phyloP scores from a whole-genome alignment of 1,140 invertebrate species.

The Sesamia nonagrioides region DNA sequence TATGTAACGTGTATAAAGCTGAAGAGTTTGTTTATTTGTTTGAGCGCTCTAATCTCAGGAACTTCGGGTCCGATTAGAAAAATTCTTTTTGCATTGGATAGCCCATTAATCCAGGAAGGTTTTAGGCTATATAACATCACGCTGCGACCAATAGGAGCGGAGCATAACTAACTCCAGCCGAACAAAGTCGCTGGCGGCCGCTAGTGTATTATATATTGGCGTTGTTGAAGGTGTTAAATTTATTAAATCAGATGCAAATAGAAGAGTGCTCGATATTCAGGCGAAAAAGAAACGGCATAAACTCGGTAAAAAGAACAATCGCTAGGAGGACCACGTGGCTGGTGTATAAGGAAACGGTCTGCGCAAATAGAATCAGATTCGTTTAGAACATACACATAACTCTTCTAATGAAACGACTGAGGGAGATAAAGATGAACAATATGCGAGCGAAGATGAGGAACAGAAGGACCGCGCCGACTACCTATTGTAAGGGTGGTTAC shows the following conservation, averaged over 20 bases:
- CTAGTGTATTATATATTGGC: too few species aligned
- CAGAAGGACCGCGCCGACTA: conserved; percentile 98
- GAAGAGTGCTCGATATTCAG: conserved; percentile 95
- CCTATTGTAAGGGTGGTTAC: conserved; percentile 98
- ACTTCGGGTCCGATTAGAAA: too few species aligned
- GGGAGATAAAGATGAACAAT: conserved; percentile 92
- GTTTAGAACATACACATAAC: conserved; percentile 91
- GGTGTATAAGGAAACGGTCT: conserved; percentile 86
- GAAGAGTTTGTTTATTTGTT: too few species aligned
- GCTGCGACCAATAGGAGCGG: too few species aligned
- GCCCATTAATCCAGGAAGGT: too few species aligned
- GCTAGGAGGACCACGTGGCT: conserved; percentile 89
- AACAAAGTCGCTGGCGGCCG: too few species aligned
- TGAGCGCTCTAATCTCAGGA: too few species aligned
- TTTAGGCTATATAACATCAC: too few species aligned
- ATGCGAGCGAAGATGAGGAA: conserved; percentile 96
- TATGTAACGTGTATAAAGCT: too few species aligned
- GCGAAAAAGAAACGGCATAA: conserved; percentile 96
- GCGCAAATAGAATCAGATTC: conserved; percentile 87
- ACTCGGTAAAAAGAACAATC: conserved; percentile 93
- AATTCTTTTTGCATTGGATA: too few species aligned
- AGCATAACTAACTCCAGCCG: too few species aligned
- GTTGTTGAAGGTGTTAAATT: conserved; percentile 86
- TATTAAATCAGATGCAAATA: conserved; percentile 94
- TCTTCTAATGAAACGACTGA: conserved; percentile 94